Conservation (phyloP, 2,888 invertebrate genomes). For the Brachyptera putata region DNA sequence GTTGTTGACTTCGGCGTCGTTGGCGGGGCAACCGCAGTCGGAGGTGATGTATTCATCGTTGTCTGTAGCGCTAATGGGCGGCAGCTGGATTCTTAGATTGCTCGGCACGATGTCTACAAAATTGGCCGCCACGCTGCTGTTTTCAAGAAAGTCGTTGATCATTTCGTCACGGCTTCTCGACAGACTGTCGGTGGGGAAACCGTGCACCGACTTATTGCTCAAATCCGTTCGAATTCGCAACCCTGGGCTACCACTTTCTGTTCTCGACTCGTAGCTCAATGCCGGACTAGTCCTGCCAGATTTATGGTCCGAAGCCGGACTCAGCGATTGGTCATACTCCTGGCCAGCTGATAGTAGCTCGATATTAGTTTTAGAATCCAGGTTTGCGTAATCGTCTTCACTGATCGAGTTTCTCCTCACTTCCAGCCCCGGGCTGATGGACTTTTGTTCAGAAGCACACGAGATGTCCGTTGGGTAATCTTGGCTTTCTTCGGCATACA, state of each 20-base stretch:
- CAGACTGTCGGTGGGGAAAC: background rate
- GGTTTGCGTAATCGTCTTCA: no score
- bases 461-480: background rate
- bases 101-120: constrained; percentile 5
- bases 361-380: no score
- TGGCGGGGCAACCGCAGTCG: background rate
- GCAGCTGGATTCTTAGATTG: constrained; percentile 17
- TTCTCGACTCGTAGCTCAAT: background rate
- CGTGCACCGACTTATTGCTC: background rate
- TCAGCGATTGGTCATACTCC: no score
- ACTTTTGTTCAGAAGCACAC: background rate
- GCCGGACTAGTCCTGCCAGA: no score
- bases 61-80: background rate
- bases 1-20: background rate
- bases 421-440: background rate
- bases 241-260: background rate
- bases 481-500: no score
- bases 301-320: no score
- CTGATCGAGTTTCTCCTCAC: constrained; percentile 14
- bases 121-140: background rate
- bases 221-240: background rate
- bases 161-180: background rate
- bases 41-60: constrained; percentile 22
- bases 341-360: no score
- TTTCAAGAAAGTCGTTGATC: background rate